Base-by-base conservation (phyloP, 2,113 vertebrate genomes). In the Rostratula benghalensis region DNA sequence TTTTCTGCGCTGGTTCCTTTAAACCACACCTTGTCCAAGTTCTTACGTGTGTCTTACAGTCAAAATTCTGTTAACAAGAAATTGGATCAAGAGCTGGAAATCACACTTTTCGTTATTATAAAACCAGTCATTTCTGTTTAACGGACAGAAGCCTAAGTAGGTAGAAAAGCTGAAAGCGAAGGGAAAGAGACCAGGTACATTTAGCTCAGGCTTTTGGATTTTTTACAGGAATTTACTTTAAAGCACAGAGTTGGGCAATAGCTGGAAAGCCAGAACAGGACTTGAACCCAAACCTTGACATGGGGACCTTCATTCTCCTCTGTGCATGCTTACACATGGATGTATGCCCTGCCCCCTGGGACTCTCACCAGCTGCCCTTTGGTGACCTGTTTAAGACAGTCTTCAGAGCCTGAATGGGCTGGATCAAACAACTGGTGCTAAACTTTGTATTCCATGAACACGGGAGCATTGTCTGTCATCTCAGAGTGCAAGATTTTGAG, bases 71-170 rank as follows among this genome's bases (percentile, higher is more conserved):
- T 78, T 92, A 93, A 74, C 7, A 93, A 86, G 46, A 93, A 95
- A 93, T 92, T 48, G 51, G 74, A 94, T 87, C 69, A 61, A 91
- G 37, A 94, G 70, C 18, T 91, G 54, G 48, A 95, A 96, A 94
- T 95, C 76, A 92, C 69, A 50, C 39, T 64, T 96, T 89, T 92
- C 76, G 45, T 60, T 91, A 15, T 92, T 91, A 56, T 9, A 90
- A 82, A 76, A 5, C 17, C 31, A 87, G 64, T 27, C 31, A 54
- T 84, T 94, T 89, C 69, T 57, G 7, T 82, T 91, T 79, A 83
- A 56, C 19, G 77, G 79, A 81, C 30, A 86, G 63, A 91, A 68
- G 20, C 22, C 35, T 23, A 79, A 75, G 45, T 60, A 43, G 30
- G 27, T 63, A 91, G 13, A 14, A 93, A 96, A 64, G 56, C 82